phyloP scores from a whole-genome alignment of 2,888 invertebrate species.

The Yponomeuta sedellus region DNA sequence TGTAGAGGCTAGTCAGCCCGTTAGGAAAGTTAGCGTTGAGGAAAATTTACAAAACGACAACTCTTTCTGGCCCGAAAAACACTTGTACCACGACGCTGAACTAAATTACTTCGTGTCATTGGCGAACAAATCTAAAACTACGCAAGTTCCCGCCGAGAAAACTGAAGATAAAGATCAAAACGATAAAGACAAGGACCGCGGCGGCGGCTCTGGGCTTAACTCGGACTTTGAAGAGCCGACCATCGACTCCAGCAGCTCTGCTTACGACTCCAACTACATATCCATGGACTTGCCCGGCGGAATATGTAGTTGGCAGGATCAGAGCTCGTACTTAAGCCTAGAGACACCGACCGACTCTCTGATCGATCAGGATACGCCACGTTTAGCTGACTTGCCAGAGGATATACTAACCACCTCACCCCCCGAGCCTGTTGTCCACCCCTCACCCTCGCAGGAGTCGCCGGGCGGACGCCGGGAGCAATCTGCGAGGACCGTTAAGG shows the following conservation, averaged over 20 bases:
- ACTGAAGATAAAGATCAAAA: slow-evolving; percentile 56
- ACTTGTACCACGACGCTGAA: slow-evolving; percentile 81
- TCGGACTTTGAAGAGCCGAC: slow-evolving; percentile 53
- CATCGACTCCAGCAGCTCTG: slow-evolving; percentile 44
- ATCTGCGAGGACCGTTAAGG: slow-evolving; percentile 58
- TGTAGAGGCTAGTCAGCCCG: slow-evolving; percentile 18
- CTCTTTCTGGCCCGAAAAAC: slow-evolving; percentile 79
- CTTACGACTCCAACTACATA: slow-evolving; percentile 77
- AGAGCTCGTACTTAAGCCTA: slow-evolving; percentile 84
- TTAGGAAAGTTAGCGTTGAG: slow-evolving; percentile 31
- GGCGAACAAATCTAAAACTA: slow-evolving; percentile 57
- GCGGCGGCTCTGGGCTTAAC: slow-evolving; percentile 76
- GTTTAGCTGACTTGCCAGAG: slow-evolving; percentile 49
- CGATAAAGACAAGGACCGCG: slow-evolving; percentile 78
- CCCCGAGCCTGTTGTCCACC: slow-evolving; percentile 58
- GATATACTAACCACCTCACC: slow-evolving; percentile 70
- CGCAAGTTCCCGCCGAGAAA: slow-evolving; percentile 28
- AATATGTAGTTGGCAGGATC: slow-evolving; percentile 87
- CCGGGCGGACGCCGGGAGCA: slow-evolving; percentile 32
- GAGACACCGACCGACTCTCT: slow-evolving; percentile 63
- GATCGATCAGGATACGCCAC: slow-evolving; percentile 33
- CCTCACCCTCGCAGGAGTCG: slow-evolving; percentile 65
- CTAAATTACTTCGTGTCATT: slow-evolving; percentile 74
- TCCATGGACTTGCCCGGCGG: slow-evolving; percentile 87
- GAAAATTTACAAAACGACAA: slow-evolving; percentile 59